Conservation (phyloP, 2,797 vertebrate species). For the Yasuhikotakia modesta region DNA sequence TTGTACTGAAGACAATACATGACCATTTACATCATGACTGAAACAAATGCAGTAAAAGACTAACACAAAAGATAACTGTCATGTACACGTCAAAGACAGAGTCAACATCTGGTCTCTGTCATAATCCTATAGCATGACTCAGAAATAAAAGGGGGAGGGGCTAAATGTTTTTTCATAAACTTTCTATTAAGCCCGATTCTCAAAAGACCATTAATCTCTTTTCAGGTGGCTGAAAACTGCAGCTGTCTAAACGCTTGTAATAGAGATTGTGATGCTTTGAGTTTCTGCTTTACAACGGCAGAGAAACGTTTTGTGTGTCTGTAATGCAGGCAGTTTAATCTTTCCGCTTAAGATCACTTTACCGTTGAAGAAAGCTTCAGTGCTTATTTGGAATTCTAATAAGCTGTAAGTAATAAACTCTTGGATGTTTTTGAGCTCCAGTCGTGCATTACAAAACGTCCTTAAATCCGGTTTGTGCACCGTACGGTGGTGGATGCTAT, state of each 20-base stretch:
- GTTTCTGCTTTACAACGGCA: slow-evolving; percentile 18
- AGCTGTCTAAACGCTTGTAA: slow-evolving; percentile 7
- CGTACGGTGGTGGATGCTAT: slow-evolving; percentile 52
- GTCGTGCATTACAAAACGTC: slow-evolving; percentile 71
- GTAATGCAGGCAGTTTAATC: slow-evolving; percentile 54
- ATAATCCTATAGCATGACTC: background rate
- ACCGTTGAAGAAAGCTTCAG: slow-evolving; percentile 61
- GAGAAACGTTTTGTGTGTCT: slow-evolving; percentile 2
- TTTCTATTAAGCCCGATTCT: background rate
- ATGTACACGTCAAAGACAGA: background rate
- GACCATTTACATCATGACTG: background rate
- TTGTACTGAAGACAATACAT: background rate
- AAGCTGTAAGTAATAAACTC: slow-evolving; percentile 71
- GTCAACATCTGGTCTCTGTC: background rate
- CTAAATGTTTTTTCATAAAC: background rate
- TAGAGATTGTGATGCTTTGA: background rate
- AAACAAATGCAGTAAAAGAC: background rate
- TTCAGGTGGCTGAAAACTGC: slow-evolving; percentile 5
- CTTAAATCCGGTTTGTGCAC: slow-evolving; percentile 57
- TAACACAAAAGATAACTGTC: background rate
- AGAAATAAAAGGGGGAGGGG: slow-evolving; percentile 12
- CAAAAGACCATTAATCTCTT: slow-evolving; percentile 4
- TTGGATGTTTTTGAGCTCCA: slow-evolving; percentile 63
- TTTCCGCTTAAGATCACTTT: slow-evolving; percentile 70
- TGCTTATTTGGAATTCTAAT: slow-evolving; percentile 71